Evolutionary conservation across 2,888 invertebrate genomes (phyloP).

Genomic region (Perdita meconis): DNA sequence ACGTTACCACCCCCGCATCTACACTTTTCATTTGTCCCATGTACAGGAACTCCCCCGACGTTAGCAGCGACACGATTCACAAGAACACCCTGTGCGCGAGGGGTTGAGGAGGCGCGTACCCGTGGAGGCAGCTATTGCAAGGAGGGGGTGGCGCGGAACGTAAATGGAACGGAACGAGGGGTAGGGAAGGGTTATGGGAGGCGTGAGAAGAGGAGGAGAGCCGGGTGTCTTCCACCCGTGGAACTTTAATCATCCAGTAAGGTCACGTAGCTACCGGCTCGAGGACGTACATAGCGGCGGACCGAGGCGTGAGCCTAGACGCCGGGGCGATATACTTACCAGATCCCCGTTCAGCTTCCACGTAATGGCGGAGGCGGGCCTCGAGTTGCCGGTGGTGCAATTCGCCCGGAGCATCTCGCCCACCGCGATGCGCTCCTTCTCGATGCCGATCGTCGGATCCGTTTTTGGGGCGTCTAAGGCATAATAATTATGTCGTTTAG

Average conservation of each 20-base stretch:
- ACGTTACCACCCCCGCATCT: constrained; percentile 1
- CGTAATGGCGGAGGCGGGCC: constrained; percentile 81
- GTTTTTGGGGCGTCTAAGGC: constrained; percentile 81
- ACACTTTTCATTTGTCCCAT: constrained; percentile 9
- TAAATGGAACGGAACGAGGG: constrained; percentile 37
- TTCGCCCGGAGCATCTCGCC: constrained; percentile 81
- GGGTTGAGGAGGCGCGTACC: not conserved
- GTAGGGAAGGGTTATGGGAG: not conserved
- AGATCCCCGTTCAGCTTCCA: constrained; percentile 81
- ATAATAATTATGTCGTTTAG: constrained; percentile 76
- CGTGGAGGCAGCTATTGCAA: not conserved
- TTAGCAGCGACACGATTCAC: not conserved
- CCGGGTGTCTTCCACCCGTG: constrained; percentile 36
- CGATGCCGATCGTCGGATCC: constrained; percentile 79
- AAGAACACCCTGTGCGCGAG: not conserved
- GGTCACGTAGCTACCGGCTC: constrained; percentile 75
- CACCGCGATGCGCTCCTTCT: constrained; percentile 79
- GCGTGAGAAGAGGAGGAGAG: not conserved
- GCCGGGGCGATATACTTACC: constrained; percentile 75
- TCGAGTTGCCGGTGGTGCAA: constrained; percentile 81
- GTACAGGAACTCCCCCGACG: not conserved
- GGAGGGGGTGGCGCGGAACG: constrained; percentile 21
- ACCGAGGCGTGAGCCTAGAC: constrained; percentile 17
- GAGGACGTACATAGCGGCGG: constrained; percentile 38
- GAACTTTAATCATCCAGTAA: constrained; percentile 77